Conservation (phyloP, 2,888 invertebrate genomes). For the Sericinus montela region DNA sequence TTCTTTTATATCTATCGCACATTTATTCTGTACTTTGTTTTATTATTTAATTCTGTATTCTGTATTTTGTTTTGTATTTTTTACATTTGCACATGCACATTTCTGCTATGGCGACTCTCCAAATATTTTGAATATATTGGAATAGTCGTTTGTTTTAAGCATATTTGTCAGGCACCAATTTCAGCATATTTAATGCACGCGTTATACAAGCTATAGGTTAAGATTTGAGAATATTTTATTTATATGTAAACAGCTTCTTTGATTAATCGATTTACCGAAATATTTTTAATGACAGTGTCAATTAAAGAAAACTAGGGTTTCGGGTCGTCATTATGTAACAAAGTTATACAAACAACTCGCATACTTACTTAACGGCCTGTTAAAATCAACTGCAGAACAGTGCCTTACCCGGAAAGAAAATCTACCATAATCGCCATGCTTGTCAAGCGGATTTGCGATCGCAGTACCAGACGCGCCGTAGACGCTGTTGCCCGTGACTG, state of each 20-base stretch:
- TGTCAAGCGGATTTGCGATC: too few species aligned
- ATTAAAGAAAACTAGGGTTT: neutral
- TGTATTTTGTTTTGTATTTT: neutral
- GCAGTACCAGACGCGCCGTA: too few species aligned
- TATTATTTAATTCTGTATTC: neutral
- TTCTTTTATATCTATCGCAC: neutral
- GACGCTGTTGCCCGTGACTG: too few species aligned
- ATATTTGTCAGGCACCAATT: conserved; percentile 7
- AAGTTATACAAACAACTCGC: too few species aligned
- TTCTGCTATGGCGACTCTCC: conserved; percentile 2
- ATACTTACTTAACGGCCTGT: too few species aligned
- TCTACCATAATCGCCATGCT: too few species aligned
- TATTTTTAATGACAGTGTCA: neutral
- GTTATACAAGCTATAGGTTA: neutral
- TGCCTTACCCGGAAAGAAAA: too few species aligned
- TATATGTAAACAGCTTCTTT: neutral
- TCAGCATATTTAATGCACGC: conserved; percentile 5
- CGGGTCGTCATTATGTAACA: too few species aligned
- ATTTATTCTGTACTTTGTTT: neutral
- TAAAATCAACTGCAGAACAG: too few species aligned
- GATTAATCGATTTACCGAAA: too few species aligned
- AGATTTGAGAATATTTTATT: neutral
- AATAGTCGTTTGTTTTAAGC: conserved; percentile 1
- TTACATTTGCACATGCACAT: conserved; percentile 1
- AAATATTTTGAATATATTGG: conserved; percentile 13